Evolutionary conservation across 2,113 vertebrate genomes (phyloP).

Genomic region (Cygnus buccinator): DNA sequence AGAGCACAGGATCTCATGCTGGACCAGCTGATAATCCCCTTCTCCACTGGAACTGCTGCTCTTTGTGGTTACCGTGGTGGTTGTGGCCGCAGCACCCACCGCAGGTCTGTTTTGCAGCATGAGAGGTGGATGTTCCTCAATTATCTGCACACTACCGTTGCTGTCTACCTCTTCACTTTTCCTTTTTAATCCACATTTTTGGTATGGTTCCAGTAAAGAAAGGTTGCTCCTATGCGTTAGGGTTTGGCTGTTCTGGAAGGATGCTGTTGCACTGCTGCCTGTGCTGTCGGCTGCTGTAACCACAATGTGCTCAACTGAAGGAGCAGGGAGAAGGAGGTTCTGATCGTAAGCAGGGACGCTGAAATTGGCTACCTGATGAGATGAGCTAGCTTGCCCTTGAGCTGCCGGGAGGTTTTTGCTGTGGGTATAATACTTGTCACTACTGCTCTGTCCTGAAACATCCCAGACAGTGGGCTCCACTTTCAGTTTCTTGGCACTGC

Average conservation of each 20-base stretch:
- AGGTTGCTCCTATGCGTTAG: constrained; percentile 84
- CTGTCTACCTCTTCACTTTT: constrained; percentile 98
- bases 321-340: constrained; percentile 81
- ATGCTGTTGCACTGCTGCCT: constrained; percentile 84
- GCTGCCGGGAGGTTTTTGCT: constrained; percentile 85
- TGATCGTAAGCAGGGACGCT: constrained; percentile 88
- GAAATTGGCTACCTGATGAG: constrained; percentile 90
- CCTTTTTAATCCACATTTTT: constrained; percentile 95
- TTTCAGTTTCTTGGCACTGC: constrained; percentile 96
- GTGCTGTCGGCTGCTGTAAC: constrained; percentile 97
- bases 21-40: constrained; percentile 98
- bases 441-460: constrained; percentile 88
- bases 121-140: constrained; percentile 97
- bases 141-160: constrained; percentile 97
- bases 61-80: constrained; percentile 94
- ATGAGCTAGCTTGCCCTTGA: constrained; percentile 84
- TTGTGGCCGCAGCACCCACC: constrained; percentile 87
- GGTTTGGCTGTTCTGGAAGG: constrained; percentile 83
- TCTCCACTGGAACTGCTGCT: constrained; percentile 95
- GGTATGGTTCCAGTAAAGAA: constrained; percentile 87
- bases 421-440: constrained; percentile 89
- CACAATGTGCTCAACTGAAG: constrained; percentile 87
- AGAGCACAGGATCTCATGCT: constrained; percentile 97
- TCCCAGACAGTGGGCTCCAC: constrained; percentile 94
- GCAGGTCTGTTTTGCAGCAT: constrained; percentile 92